Conservation (phyloP, 92 coral and sea anemone species). For the Heteractis magnifica region DNA sequence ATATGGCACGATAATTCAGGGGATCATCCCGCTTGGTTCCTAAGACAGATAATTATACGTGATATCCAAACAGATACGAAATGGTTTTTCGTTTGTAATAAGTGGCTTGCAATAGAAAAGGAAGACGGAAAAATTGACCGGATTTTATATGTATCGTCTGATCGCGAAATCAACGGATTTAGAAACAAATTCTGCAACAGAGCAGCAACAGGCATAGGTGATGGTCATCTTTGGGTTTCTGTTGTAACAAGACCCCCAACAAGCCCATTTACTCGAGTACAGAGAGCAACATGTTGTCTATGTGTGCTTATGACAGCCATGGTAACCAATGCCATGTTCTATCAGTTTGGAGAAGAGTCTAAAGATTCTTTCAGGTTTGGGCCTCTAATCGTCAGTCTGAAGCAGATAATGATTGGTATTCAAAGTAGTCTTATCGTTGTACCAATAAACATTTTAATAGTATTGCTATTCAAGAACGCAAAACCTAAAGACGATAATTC, state of each 20-base stretch:
- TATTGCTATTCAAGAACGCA: constrained; percentile 76
- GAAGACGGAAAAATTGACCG: constrained; percentile 87
- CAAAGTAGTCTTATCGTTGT: constrained; percentile 86
- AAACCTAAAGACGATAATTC: constrained; percentile 52
- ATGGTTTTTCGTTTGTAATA: constrained; percentile 84
- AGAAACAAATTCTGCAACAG: constrained; percentile 81
- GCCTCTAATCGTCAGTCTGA: constrained; percentile 71
- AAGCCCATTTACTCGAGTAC: constrained; percentile 94
- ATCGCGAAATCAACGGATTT: constrained; percentile 74
- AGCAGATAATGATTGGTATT: constrained; percentile 81
- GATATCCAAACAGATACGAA: constrained; percentile 63
- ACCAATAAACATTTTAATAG: constrained; percentile 82
- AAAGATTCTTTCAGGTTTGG: constrained; percentile 75
- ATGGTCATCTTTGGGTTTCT: constrained; percentile 96
- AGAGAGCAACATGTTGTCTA: constrained; percentile 88
- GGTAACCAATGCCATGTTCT: constrained; percentile 96
- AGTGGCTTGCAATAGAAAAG: constrained; percentile 93
- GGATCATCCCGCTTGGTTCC: constrained; percentile 87
- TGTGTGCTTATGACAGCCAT: constrained; percentile 84
- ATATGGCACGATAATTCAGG: constrained; percentile 96
- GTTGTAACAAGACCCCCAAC: constrained; percentile 91
- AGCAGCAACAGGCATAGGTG: constrained; percentile 79
- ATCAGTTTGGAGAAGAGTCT: constrained; percentile 80
- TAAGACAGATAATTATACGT: constrained; percentile 72
- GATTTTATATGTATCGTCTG: constrained; percentile 66